Percentiles rank a stretch among this genome's conserved stretches.
Evolutionary conservation across 2,113 vertebrate genomes (phyloP).

Genomic region (Cebus imitator): DNA sequence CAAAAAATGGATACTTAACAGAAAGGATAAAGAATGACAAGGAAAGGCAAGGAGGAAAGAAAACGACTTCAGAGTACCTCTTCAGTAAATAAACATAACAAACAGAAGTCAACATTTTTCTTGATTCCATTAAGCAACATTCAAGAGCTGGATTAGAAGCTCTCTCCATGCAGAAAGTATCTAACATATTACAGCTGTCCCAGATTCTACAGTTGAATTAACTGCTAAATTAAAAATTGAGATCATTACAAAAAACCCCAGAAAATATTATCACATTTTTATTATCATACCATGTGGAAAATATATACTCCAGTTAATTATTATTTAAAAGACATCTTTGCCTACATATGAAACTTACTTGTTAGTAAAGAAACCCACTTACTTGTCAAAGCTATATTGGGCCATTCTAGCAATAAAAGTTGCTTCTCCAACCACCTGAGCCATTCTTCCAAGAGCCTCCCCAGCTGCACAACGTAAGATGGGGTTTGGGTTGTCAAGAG

Average conservation of each 20-base stretch:
- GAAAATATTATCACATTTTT: not conserved
- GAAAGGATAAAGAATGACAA: not conserved
- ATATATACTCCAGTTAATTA: not conserved
- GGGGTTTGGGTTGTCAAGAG: constrained; percentile 97
- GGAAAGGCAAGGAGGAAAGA: not conserved
- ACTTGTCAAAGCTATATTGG: constrained; percentile 99
- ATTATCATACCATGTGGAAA: not conserved
- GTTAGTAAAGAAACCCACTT: constrained; percentile 69
- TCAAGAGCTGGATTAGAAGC: not conserved
- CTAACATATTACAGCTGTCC: not conserved
- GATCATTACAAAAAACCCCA: not conserved
- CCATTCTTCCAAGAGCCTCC: constrained; percentile 98
- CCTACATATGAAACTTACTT: not conserved
- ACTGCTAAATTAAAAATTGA: constrained; percentile 2
- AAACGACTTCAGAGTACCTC: not conserved
- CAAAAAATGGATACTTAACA: constrained; percentile 3
- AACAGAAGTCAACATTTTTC: not conserved
- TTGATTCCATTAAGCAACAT: not conserved
- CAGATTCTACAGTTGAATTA: not conserved
- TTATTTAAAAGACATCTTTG: not conserved
- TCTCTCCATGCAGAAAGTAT: not conserved
- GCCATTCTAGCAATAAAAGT: constrained; percentile 99
- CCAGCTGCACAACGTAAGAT: constrained; percentile 98
- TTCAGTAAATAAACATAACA: not conserved
- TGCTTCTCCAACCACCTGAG: constrained; percentile 98